phyloP scores from a whole-genome alignment of 2,888 invertebrate genomes.

The Helleia helle region DNA sequence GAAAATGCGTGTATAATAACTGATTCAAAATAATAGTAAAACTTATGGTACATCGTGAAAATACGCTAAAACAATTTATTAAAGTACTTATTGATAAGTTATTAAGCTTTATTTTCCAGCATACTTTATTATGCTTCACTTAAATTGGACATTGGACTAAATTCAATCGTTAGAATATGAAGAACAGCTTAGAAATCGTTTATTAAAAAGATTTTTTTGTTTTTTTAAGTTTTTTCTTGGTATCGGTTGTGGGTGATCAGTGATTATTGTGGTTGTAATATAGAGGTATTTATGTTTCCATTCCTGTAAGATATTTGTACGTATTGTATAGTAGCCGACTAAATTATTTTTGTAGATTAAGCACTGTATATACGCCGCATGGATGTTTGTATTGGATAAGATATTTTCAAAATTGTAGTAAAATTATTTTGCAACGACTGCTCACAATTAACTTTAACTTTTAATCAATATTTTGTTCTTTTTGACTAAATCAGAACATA shows the following conservation, averaged over 20 bases:
- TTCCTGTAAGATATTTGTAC: conserved; percentile 39
- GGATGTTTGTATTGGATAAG: conserved; percentile 56
- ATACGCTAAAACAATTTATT: no score
- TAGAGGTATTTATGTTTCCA: conserved; percentile 9
- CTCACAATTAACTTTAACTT: conserved; percentile 16
- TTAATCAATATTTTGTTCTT: not conserved
- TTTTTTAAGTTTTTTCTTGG: not conserved
- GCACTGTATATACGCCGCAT: conserved; percentile 65
- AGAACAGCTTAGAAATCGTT: no score
- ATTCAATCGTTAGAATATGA: no score
- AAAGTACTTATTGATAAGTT: no score
- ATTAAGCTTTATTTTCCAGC: no score
- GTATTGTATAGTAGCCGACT: conserved; percentile 64
- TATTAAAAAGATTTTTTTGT: not conserved
- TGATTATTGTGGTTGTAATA: conserved; percentile 8
- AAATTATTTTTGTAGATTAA: conserved; percentile 72
- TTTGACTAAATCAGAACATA: no score
- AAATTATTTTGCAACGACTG: conserved; percentile 29
- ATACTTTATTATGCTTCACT: no score
- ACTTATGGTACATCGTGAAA: no score
- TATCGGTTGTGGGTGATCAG: conserved; percentile 7
- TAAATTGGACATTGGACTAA: no score
- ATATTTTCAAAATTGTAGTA: conserved; percentile 42
- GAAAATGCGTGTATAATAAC: no score
- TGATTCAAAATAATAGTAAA: no score